Percentiles rank a stretch among this genome's conserved stretches.
Conservation (phyloP, 2,797 vertebrate species). For the Manis crassicaudata region DNA sequence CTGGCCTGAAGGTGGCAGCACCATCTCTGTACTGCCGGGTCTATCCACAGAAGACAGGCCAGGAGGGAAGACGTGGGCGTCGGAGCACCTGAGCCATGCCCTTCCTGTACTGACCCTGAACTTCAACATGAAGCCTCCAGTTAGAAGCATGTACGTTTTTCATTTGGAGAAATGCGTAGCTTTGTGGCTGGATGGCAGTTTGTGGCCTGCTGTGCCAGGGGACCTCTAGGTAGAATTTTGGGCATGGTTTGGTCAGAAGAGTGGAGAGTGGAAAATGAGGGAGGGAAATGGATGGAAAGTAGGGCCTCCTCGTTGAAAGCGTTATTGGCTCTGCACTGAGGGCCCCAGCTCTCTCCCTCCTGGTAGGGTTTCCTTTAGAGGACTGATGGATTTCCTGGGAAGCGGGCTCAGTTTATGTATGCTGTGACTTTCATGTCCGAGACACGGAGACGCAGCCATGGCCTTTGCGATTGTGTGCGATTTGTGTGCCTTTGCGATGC, state of each 20-base stretch:
- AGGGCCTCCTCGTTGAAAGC: background rate
- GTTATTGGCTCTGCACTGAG: background rate
- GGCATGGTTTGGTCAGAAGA: background rate
- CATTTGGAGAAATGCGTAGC: background rate
- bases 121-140: background rate
- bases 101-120: background rate
- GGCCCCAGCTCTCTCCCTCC: background rate
- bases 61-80: background rate
- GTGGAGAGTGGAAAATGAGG: background rate
- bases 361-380: background rate
- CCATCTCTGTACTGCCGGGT: background rate
- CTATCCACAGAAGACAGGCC: background rate
- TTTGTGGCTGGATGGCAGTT: background rate
- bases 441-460: background rate
- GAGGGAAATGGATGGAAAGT: background rate
- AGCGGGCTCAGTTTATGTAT: background rate
- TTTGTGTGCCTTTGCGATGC: background rate
- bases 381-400: background rate
- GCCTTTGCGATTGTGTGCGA: too few relatives aligned
- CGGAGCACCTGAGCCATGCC: background rate
- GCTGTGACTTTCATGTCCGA: background rate
- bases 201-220: background rate
- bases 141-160: background rate
- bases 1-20: constrained; percentile 24
- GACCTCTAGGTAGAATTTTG: background rate